Base-by-base conservation (phyloP, 2,888 invertebrate genomes). In the Philhelius pedissequus region DNA sequence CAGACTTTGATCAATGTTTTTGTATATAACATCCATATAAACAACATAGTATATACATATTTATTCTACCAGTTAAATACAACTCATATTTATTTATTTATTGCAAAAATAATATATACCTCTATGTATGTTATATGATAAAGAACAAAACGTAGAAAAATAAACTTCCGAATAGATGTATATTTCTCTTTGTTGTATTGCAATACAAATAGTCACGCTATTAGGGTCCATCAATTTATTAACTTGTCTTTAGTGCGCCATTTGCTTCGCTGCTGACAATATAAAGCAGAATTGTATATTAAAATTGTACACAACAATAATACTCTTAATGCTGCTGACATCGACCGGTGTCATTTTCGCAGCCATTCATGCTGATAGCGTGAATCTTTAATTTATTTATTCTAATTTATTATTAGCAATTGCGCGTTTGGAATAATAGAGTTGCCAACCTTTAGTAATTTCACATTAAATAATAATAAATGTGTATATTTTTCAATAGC, bases 361-460 rank as follows among this genome's bases (percentile, higher is more conserved):
- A 45, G 60, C 11, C 30, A 32, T 54, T 62, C 50, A 60, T 20
- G 38, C 45, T 56, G 35, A 56, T n/a, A 69, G 69, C 48, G 64
- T 64, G 45, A 69, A 64, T 73, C 22, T 32, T 76, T 62, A 80
- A 69, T 54, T 70, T 70, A 80, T 80, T 75, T 80, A 80, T 75
- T 70, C 40, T 38, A 71, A 58, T 60, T 77, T 52, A 52, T 66
- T 71, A 43, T 58, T 52, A 71, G 70, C 66, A 64, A 70, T 40
- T 52, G 54, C 52, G 38, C 35, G 30, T 22, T 62, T 25, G 45
- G 30, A 13, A 11, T n/a, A n/a, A n/a, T 1, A 56, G 7, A 13
- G 32, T 56, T 56, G 56, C 56, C 56, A 52, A 1, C 9, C 9
- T 32, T 2, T 32, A 11, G 32, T 5, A 25, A 25, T 25, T 5